Evolutionary conservation across 2,797 vertebrate genomes (phyloP).

Genomic region (Spea hammondii): DNA sequence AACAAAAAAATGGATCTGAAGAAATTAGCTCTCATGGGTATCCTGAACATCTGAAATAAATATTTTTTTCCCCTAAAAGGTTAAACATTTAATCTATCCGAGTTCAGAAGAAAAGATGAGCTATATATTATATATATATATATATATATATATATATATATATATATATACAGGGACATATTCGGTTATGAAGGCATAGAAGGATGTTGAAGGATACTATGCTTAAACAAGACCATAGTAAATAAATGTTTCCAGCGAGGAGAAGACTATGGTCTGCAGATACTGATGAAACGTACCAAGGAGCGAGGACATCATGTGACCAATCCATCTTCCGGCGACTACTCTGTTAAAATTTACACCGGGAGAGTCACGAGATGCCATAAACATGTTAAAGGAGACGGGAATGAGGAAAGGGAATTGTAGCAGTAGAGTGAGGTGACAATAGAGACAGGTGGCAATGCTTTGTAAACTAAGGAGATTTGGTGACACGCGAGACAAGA

Average conservation of each 20-base stretch:
- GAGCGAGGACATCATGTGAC: not conserved
- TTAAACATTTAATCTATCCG: no score
- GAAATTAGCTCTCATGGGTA: no score
- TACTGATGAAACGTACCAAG: not conserved
- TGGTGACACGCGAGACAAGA: slow-evolving; percentile 36
- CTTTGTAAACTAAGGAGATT: slow-evolving; percentile 24
- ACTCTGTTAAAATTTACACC: slow-evolving; percentile 42
- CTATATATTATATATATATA: no score
- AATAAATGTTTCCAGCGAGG: no score
- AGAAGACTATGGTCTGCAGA: not conserved
- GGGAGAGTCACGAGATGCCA: slow-evolving; percentile 36
- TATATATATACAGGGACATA: no score
- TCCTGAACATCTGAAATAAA: no score
- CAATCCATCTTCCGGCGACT: slow-evolving; percentile 32
- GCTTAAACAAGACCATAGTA: not conserved
- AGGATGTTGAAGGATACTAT: not conserved
- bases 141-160: no score
- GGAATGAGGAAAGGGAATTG: slow-evolving; percentile 37
- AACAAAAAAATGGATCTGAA: no score
- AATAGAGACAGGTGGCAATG: slow-evolving; percentile 44
- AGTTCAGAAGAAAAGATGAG: no score
- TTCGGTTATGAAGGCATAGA: not conserved
- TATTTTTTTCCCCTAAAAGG: no score
- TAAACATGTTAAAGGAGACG: slow-evolving; percentile 48
- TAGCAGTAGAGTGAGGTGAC: slow-evolving; percentile 26